phyloP scores from a whole-genome alignment of 2,888 invertebrate genomes.

The Idaea biselata region DNA sequence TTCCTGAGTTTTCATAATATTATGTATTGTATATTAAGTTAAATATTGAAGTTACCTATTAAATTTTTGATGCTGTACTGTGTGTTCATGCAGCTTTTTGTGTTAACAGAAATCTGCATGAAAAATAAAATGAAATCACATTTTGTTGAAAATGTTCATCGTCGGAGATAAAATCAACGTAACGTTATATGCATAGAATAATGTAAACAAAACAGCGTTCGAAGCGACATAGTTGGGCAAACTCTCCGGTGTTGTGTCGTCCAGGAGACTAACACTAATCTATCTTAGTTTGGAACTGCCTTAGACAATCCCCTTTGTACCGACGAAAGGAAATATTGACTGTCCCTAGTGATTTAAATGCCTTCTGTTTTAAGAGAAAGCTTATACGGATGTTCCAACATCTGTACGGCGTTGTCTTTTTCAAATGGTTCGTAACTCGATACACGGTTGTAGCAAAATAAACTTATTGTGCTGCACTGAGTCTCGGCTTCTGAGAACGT shows the following conservation, averaged over 20 bases:
- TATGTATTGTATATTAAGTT: not conserved
- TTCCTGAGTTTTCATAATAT: not conserved
- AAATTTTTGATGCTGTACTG: not conserved
- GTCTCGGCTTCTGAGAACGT: slow-evolving; percentile 56
- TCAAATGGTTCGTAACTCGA: slow-evolving; percentile 72
- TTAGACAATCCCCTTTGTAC: slow-evolving; percentile 64
- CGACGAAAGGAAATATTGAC: slow-evolving; percentile 72
- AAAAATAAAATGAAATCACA: not conserved
- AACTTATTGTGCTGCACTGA: slow-evolving; percentile 61
- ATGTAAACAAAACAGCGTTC: slow-evolving; percentile 41
- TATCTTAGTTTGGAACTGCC: slow-evolving; percentile 66
- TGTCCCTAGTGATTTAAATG: slow-evolving; percentile 73
- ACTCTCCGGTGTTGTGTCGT: slow-evolving; percentile 48
- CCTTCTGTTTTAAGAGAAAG: slow-evolving; percentile 77
- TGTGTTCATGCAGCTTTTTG: not conserved
- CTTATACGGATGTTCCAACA: slow-evolving; percentile 71
- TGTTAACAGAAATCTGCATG: not conserved
- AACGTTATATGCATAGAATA: slow-evolving; percentile 9
- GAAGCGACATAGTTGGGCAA: slow-evolving; percentile 42
- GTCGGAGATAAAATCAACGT: not conserved
- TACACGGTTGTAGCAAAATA: slow-evolving; percentile 63
- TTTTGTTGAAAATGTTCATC: not conserved
- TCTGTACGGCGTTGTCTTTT: slow-evolving; percentile 70
- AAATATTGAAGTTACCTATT: not conserved
- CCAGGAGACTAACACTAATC: slow-evolving; percentile 56